Conservation (phyloP, 2,113 vertebrate species). For the Aphyosemion australe region DNA sequence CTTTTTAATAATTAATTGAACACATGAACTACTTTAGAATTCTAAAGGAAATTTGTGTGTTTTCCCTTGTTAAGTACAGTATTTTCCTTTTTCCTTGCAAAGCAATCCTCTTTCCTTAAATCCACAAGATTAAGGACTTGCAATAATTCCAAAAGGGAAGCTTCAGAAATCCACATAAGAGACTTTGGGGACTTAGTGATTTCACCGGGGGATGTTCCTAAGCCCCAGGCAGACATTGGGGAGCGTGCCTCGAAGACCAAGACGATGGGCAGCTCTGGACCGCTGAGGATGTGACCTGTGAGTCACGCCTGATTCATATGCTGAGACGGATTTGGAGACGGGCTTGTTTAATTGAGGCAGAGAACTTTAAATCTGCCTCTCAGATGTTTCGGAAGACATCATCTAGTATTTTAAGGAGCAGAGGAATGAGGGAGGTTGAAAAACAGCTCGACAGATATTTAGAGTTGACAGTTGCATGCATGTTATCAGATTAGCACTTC, state of each 20-base stretch:
- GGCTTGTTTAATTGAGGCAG: slow-evolving; percentile 6
- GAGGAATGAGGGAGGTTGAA: neutral
- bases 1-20: neutral
- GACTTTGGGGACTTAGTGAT: slow-evolving; percentile 59
- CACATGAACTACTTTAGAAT: neutral
- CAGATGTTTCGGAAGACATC: neutral
- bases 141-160: slow-evolving; percentile 66
- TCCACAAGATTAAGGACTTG: slow-evolving; percentile 61
- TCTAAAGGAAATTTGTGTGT: neutral
- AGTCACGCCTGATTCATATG: slow-evolving; percentile 30
- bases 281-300: slow-evolving; percentile 34
- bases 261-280: slow-evolving; percentile 27
- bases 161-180: slow-evolving; percentile 56
- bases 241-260: slow-evolving; percentile 31
- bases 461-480: neutral
- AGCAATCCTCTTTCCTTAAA: slow-evolving; percentile 57
- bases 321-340: slow-evolving; percentile 9
- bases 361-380: neutral
- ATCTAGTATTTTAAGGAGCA: neutral
- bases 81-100: slow-evolving; percentile 45
- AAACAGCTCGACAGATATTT: slow-evolving; percentile 3
- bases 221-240: slow-evolving; percentile 35
- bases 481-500: neutral
- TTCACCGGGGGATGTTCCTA: slow-evolving; percentile 48
- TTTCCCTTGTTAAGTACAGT: neutral